Conservation (phyloP, 2,797 vertebrate genomes). For the Synanceia verrucosa region DNA sequence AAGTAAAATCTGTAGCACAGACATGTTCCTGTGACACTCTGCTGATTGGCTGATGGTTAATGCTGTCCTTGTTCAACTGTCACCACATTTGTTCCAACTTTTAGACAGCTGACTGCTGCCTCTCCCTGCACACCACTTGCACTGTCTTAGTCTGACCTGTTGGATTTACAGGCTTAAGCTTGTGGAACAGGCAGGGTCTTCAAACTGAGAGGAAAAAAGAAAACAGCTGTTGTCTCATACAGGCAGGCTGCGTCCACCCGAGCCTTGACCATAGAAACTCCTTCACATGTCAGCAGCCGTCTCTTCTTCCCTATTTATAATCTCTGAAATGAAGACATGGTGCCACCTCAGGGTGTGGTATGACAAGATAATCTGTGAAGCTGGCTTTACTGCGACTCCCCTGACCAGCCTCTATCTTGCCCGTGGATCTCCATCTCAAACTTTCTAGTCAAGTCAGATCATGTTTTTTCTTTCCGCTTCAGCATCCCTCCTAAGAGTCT, state of each 20-base stretch:
- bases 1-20: not conserved
- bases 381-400: conserved; percentile 35
- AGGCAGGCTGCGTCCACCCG: conserved; percentile 12
- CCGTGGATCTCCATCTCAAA: conserved; percentile 23
- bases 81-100: conserved; percentile 55
- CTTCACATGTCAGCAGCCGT: conserved; percentile 36
- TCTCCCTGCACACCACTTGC: conserved; percentile 30
- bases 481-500: conserved; percentile 22
- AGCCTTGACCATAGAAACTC: conserved; percentile 13
- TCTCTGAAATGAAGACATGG: conserved; percentile 25
- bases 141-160: conserved; percentile 17
- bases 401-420: conserved; percentile 31
- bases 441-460: conserved; percentile 15
- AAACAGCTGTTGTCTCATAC: conserved; percentile 61
- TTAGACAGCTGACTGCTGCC: conserved; percentile 63
- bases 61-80: conserved; percentile 45
- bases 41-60: conserved; percentile 33
- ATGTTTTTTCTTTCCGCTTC: conserved; percentile 57
- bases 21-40: not conserved
- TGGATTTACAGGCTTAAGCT: conserved; percentile 21
- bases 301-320: conserved; percentile 50
- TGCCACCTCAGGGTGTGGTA: conserved; percentile 37
- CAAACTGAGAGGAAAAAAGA: conserved; percentile 8
- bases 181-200: conserved; percentile 2
- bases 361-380: conserved; percentile 38